Evolutionary conservation across 2,888 invertebrate species (phyloP), one percentile per base, ranked within the genome.

Genomic region (Argyresthia albistria): DNA sequence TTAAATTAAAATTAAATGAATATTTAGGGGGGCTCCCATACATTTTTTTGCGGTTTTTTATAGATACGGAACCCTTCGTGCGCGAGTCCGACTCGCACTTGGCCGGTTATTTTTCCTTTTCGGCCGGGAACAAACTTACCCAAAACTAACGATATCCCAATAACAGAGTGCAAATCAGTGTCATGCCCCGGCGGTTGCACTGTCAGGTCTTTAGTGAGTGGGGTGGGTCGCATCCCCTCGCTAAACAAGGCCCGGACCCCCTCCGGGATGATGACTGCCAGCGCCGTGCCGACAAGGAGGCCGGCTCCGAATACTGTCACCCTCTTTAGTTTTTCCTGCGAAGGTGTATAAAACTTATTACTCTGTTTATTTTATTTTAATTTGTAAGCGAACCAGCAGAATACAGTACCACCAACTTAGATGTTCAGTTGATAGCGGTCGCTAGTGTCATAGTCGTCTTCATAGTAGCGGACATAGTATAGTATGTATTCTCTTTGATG

Each of bases 181-280:
- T 80, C 74, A 46, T 80, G 81, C 0, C 65, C 65, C 0, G 69
- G 74, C 0, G 81, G 80, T 47, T 79, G 79, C 0, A 74, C 77
- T 0, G 84, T 82, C 53, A 74, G 78, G 53, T 76, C 84, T 60
- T 70, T 83, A 0, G 71, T 82, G 43, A 73, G 75, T 4, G 73
- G 72, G 0, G 70, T 72, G 0, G 69, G 73, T 4, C 62, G 63
- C 0, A 69, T 61, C 11, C 67, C 65, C 12, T 89, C 89, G 51
- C 82, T 82, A 60, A 90, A 92, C 50, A 97, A 72, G 0, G 96
- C 92, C 55, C 97, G 90, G n/a, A 99, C 95, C 7, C 99, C 99
- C 84, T 99, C 99, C 0, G 99, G 99, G 62, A 99, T 98, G 53
- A 99, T 99, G 0, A 99, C 99, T 6, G 97, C 95, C 37, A 99